These are phyloP conservation scores for Hippasteria phrygiana DNA, from an alignment of 53 echinoderm and acorn worm genomes.

Conservation along the genomic window DNA sequence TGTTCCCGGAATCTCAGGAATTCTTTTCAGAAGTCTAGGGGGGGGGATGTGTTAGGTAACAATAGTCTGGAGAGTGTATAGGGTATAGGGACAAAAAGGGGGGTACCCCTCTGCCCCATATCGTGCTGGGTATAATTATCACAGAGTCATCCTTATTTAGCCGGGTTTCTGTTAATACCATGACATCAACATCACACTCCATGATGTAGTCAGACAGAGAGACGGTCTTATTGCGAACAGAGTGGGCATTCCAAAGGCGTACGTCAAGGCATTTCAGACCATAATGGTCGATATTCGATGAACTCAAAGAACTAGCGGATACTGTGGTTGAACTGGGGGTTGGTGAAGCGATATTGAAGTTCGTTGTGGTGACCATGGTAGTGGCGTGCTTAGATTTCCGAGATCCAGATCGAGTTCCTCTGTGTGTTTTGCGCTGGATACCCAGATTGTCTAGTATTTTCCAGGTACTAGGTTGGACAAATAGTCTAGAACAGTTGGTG, in stretches of 20 bases:
- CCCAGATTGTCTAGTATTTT: neutral
- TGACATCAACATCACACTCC: conserved; percentile 29
- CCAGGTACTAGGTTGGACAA: neutral
- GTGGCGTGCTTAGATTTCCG: conserved; percentile 1
- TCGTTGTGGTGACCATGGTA: no score
- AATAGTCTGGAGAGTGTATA: no score
- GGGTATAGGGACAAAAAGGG: no score
- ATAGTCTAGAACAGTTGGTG: neutral
- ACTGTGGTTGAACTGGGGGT: neutral
- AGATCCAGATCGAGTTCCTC: conserved; percentile 12
- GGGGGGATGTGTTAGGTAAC: no score
- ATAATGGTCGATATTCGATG: no score
- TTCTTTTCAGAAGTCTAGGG: no score
- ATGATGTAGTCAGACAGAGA: conserved; percentile 19
- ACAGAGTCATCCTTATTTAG: conserved; percentile 20
- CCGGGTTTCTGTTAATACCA: conserved; percentile 63
- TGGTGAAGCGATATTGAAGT: no score
- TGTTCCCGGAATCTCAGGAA: no score
- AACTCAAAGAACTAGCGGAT: neutral
- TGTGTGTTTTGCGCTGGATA: neutral
- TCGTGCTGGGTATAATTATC: no score
- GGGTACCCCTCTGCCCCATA: no score
- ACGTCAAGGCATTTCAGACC: no score
- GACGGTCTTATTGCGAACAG: conserved; percentile 56
- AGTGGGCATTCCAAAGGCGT: conserved; percentile 49